Conservation (phyloP, 2,797 vertebrate genomes). For the Dallia pectoralis region DNA sequence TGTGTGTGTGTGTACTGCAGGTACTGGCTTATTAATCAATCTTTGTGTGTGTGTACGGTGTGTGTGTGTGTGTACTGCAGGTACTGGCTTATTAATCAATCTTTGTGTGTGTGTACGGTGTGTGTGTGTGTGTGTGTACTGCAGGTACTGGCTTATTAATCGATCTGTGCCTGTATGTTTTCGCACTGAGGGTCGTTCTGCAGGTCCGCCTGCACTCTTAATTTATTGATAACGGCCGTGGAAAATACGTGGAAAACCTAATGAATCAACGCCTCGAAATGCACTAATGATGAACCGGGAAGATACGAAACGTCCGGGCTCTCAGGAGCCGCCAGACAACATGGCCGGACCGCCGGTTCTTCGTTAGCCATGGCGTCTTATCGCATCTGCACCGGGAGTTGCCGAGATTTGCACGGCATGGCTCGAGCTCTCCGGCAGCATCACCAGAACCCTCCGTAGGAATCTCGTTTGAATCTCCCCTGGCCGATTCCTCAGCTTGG, state of each 20-base stretch:
- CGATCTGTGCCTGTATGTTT: constrained; percentile 66
- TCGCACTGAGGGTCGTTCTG: constrained; percentile 70
- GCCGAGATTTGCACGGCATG: constrained; percentile 75
- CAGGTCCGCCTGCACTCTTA: constrained; percentile 81
- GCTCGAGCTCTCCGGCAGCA: constrained; percentile 62
- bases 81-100: too few relatives aligned
- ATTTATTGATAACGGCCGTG: constrained; percentile 94
- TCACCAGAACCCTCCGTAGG: constrained; percentile 80
- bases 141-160: background rate
- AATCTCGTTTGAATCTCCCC: constrained; percentile 57
- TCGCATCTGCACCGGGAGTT: constrained; percentile 83
- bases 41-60: constrained; percentile 58
- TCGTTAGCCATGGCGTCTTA: constrained; percentile 96
- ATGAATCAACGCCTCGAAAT: constrained; percentile 99
- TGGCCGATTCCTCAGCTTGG: constrained; percentile 14
- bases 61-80: constrained; percentile 13
- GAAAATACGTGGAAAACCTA: constrained; percentile 78
- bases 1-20: constrained; percentile 5
- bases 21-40: too few relatives aligned
- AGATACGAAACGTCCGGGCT: constrained; percentile 93
- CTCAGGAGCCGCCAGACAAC: constrained; percentile 79
- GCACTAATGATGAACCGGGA: constrained; percentile 98
- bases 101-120: constrained; percentile 18
- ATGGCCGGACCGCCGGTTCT: constrained; percentile 44
- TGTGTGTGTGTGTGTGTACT: background rate